Conservation (phyloP, 2,888 invertebrate genomes). For the Netelia melanura region DNA sequence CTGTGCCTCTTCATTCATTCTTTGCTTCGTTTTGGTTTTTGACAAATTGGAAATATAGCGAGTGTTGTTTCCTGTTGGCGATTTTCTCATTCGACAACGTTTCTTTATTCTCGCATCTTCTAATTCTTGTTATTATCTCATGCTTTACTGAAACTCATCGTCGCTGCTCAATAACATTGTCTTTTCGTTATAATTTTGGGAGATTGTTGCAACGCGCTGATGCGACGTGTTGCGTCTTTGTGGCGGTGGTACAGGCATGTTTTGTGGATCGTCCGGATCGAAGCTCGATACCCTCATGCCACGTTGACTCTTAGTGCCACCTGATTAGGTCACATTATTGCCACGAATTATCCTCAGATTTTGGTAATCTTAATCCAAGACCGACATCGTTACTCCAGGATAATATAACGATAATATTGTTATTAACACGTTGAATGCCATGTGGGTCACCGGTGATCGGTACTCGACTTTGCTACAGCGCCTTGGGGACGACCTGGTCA, state of each 20-base stretch:
- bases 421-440: too few relatives aligned
- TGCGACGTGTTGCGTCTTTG: constrained; percentile 86
- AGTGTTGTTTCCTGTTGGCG: constrained; percentile 41
- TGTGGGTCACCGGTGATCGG: too few relatives aligned
- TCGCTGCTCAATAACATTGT: constrained; percentile 98
- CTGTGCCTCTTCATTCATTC: neutral
- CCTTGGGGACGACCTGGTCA: too few relatives aligned
- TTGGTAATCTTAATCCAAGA: constrained; percentile 16
- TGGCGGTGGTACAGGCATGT: constrained; percentile 83
- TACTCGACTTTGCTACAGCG: too few relatives aligned
- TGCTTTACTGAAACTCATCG: constrained; percentile 93
- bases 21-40: constrained; percentile 29
- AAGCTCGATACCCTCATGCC: constrained; percentile 89
- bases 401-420: neutral
- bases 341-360: constrained; percentile 70
- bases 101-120: constrained; percentile 24
- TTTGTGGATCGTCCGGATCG: constrained; percentile 89
- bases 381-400: constrained; percentile 57
- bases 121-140: constrained; percentile 21
- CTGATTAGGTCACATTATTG: constrained; percentile 78
- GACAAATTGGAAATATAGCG: constrained; percentile 60
- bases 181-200: constrained; percentile 97
- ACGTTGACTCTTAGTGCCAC: constrained; percentile 88
- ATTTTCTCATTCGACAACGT: constrained; percentile 29
- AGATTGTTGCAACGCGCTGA: constrained; percentile 92